These are phyloP conservation scores for Eretmocerus hayati DNA, from an alignment of 2,888 invertebrate genomes.

Conservation along the genomic window DNA sequence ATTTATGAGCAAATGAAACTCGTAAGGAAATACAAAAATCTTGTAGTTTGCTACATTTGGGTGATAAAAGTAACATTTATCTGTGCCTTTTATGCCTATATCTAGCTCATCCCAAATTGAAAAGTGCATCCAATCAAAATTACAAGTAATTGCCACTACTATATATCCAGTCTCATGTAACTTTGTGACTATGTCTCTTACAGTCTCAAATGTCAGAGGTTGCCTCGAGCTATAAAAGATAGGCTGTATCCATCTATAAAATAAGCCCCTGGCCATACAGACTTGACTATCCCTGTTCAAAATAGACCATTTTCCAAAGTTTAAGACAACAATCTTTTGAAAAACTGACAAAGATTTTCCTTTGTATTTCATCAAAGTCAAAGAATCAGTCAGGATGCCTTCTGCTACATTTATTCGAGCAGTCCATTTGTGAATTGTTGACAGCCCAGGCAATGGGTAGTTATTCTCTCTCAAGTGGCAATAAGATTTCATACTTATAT, in stretches of 20 bases:
- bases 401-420: slow-evolving; percentile 9
- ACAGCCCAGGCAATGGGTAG: slow-evolving; percentile 19
- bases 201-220: slow-evolving; percentile 15
- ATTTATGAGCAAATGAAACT: slow-evolving; percentile 3
- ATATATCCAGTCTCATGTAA: slow-evolving; percentile 18
- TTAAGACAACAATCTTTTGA: slow-evolving; percentile 17
- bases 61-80: slow-evolving; percentile 10
- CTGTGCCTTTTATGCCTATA: background rate
- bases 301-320: slow-evolving; percentile 19
- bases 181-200: slow-evolving; percentile 14
- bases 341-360: slow-evolving; percentile 9
- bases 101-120: slow-evolving; percentile 5
- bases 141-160: slow-evolving; percentile 19
- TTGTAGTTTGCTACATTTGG: slow-evolving; percentile 7
- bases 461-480: slow-evolving; percentile 12
- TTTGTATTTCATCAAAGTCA: slow-evolving; percentile 16
- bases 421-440: slow-evolving; percentile 18
- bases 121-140: slow-evolving; percentile 5
- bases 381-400: slow-evolving; percentile 15
- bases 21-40: slow-evolving; percentile 14
- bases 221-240: slow-evolving; percentile 22
- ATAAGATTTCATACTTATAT: slow-evolving; percentile 15
- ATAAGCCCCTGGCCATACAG: slow-evolving; percentile 18
- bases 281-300: slow-evolving; percentile 9
- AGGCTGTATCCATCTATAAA: slow-evolving; percentile 23